phyloP scores from a whole-genome alignment of 2,113 vertebrate genomes.

The Nansenia antarctica region DNA sequence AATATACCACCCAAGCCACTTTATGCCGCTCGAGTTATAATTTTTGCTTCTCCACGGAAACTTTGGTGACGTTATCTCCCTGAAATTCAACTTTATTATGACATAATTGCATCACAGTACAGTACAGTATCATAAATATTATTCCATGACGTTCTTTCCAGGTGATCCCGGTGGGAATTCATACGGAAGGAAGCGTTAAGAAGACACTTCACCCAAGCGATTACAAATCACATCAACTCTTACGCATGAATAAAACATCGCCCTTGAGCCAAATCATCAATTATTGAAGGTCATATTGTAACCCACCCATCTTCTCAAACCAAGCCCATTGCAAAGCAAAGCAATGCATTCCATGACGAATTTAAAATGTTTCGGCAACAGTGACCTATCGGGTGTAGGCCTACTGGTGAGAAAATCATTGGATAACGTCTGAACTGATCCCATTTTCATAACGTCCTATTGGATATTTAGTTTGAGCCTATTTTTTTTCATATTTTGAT shows the following conservation, averaged over 20 bases:
- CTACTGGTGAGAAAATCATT: background rate
- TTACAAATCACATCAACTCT: background rate
- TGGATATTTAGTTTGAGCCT: too few species aligned
- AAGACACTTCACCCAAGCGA: background rate
- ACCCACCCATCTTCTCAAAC: background rate
- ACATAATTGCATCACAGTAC: background rate
- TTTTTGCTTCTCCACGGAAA: background rate
- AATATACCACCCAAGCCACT: background rate
- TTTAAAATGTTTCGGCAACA: background rate
- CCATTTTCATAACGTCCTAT: background rate
- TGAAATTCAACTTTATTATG: too few species aligned
- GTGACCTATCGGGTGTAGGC: background rate
- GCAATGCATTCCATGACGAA: background rate
- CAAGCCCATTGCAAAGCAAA: background rate
- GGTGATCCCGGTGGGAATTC: background rate
- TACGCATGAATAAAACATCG: background rate
- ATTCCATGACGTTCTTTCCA: background rate
- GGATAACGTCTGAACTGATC: background rate
- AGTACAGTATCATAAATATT: background rate
- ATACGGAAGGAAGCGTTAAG: background rate
- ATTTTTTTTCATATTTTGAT: background rate
- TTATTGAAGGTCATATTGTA: background rate
- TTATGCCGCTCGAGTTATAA: background rate
- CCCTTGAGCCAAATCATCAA: background rate
- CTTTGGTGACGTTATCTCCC: too few species aligned